These are phyloP conservation scores for Amphimallon solstitiale DNA, from an alignment of 2,888 invertebrate species.

Conservation along the genomic window DNA sequence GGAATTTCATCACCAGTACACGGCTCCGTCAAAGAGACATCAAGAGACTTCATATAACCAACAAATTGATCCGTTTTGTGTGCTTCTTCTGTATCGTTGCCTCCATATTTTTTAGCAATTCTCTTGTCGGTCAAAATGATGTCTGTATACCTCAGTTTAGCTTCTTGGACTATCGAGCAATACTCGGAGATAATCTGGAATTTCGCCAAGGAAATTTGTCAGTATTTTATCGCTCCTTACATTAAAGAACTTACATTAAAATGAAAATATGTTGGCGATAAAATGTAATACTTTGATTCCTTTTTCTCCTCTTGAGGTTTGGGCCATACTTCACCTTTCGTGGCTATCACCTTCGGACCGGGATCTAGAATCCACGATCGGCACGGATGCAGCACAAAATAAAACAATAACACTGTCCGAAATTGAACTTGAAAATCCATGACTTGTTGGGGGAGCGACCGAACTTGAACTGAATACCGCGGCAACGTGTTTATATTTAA, in stretches of 20 bases:
- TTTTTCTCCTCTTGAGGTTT: constrained; percentile 67
- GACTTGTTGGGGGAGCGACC: not conserved
- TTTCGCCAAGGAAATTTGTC: too few relatives aligned
- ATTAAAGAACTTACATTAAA: constrained; percentile 64
- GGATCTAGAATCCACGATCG: constrained; percentile 54
- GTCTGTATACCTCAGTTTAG: constrained; percentile 66
- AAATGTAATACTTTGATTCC: constrained; percentile 60
- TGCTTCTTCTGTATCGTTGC: constrained; percentile 7
- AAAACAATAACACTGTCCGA: not conserved
- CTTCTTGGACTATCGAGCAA: constrained; percentile 69
- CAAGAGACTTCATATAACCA: constrained; percentile 65
- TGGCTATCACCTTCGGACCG: constrained; percentile 67
- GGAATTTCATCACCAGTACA: constrained; percentile 74
- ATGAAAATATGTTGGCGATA: constrained; percentile 65
- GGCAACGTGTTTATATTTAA: constrained; percentile 1
- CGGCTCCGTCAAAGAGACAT: constrained; percentile 67
- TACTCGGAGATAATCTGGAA: constrained; percentile 61
- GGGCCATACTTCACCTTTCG: constrained; percentile 77
- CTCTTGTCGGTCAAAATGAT: constrained; percentile 58
- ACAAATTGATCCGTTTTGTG: constrained; percentile 46
- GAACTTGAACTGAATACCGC: constrained; percentile 23
- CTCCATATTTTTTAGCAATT: constrained; percentile 30
- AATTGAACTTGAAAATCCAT: not conserved
- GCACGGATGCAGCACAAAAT: not conserved
- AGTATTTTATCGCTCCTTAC: constrained; percentile 49